Evolutionary conservation across 2,888 invertebrate species (phyloP).

Genomic region (Acrobasis repandana): DNA sequence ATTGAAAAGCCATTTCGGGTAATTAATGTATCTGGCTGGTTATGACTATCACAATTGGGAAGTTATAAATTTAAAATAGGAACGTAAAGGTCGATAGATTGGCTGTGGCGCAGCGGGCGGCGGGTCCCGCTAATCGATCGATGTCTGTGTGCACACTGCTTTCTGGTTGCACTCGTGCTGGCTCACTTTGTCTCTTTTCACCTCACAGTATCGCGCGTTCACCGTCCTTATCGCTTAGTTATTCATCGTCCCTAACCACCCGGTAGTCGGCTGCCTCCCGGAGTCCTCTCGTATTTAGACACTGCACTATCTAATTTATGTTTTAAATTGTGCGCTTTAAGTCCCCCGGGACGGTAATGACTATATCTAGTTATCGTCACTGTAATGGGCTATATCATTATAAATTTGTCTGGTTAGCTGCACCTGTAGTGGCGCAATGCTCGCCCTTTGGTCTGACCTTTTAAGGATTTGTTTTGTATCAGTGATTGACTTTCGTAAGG

Average conservation of each 20-base stretch:
- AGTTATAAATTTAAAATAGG: slow-evolving; percentile 63
- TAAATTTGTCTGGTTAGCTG: slow-evolving; percentile 67
- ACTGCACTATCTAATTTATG: slow-evolving; percentile 80
- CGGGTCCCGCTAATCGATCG: slow-evolving; percentile 76
- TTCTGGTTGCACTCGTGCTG: slow-evolving; percentile 62
- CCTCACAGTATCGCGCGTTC: slow-evolving; percentile 50
- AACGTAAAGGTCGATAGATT: slow-evolving; percentile 72
- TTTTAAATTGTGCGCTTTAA: slow-evolving; percentile 74
- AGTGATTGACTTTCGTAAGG: slow-evolving; percentile 49
- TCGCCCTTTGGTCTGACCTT: slow-evolving; percentile 51
- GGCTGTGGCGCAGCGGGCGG: slow-evolving; percentile 60
- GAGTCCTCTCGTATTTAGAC: slow-evolving; percentile 78
- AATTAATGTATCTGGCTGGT: slow-evolving; percentile 45
- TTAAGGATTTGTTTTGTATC: slow-evolving; percentile 47
- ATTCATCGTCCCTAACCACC: slow-evolving; percentile 78
- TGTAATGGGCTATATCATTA: slow-evolving; percentile 73
- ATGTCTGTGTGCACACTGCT: slow-evolving; percentile 74
- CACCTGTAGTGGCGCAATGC: slow-evolving; percentile 57
- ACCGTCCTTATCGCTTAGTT: slow-evolving; percentile 73
- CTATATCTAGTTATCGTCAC: slow-evolving; percentile 71
- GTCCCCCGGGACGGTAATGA: slow-evolving; percentile 61
- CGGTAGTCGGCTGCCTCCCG: slow-evolving; percentile 73
- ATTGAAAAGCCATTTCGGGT: slow-evolving; percentile 25
- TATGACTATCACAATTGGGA: slow-evolving; percentile 55
- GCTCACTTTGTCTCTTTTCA: slow-evolving; percentile 62